A percentile compares a stretch with the other conserved stretches of the same genome.
phyloP scores from a whole-genome alignment of 64 coral and sea anemone species.

The Anthopleura sola region DNA sequence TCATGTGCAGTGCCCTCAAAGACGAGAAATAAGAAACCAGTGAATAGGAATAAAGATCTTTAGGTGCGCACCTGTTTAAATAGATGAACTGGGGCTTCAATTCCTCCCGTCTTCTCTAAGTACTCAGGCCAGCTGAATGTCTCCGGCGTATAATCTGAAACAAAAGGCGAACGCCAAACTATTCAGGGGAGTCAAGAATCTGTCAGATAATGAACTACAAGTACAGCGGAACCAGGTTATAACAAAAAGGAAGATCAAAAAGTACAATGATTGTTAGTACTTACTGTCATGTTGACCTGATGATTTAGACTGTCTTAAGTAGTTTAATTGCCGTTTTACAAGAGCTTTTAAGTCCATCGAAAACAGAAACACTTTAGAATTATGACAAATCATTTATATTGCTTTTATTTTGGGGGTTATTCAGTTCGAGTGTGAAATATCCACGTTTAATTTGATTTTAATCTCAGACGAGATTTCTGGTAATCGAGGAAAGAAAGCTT shows the following conservation, averaged over 20 bases:
- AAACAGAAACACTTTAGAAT: neutral
- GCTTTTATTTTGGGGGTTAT: neutral
- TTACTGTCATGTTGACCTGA: neutral
- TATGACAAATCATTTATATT: neutral
- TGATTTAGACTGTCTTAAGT: neutral
- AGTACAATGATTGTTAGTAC: neutral
- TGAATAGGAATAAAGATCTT: no score
- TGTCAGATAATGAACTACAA: neutral
- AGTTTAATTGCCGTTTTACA: slow-evolving; percentile 12
- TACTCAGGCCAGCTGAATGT: slow-evolving; percentile 89
- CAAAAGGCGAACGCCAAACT: slow-evolving; percentile 26
- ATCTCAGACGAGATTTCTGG: neutral
- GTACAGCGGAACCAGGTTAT: slow-evolving; percentile 40
- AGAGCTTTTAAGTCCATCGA: slow-evolving; percentile 2
- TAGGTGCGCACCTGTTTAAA: slow-evolving; percentile 63
- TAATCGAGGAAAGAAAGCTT: neutral
- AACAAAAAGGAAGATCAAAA: neutral
- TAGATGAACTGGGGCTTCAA: slow-evolving; percentile 69
- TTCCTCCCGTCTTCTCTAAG: slow-evolving; percentile 84
- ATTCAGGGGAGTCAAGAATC: slow-evolving; percentile 38
- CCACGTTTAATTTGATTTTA: neutral
- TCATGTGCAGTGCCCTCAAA: no score
- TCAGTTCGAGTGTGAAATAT: neutral
- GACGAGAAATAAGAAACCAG: no score
- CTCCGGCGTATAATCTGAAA: slow-evolving; percentile 65